A percentile compares a stretch with the other conserved stretches of the same genome.
Conservation (phyloP, 2,797 vertebrate genomes). For the Yasuhikotakia modesta region DNA sequence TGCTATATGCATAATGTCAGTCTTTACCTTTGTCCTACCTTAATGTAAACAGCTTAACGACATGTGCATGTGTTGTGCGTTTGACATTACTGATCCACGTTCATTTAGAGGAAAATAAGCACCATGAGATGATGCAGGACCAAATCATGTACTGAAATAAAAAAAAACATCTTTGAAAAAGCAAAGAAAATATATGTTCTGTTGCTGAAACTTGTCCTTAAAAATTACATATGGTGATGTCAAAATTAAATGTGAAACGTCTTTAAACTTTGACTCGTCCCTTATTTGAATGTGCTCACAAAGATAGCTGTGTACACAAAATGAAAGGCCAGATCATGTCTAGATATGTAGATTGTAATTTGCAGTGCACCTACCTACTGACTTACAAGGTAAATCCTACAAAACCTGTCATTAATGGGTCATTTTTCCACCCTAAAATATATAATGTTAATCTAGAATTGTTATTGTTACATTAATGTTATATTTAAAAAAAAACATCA, state of each 20-base stretch:
- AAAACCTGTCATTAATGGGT: too few relatives aligned
- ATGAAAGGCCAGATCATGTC: background rate
- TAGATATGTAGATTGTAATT: background rate
- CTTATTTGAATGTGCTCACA: background rate
- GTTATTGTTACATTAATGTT: too few relatives aligned
- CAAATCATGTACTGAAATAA: constrained; percentile 84
- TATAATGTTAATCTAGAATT: too few relatives aligned
- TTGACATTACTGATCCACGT: constrained; percentile 73
- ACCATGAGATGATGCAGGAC: constrained; percentile 87
- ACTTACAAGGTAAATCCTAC: too few relatives aligned
- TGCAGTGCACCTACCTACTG: background rate
- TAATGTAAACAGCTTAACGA: constrained; percentile 84
- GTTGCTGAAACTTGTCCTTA: constrained; percentile 89
- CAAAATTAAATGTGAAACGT: constrained; percentile 92
- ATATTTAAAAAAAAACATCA: too few relatives aligned
- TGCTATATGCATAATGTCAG: constrained; percentile 70
- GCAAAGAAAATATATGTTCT: constrained; percentile 77
- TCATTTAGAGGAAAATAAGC: constrained; percentile 73
- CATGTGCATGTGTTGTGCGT: constrained; percentile 92
- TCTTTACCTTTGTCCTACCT: constrained; percentile 82
- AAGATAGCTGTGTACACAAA: background rate
- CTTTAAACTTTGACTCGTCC: constrained; percentile 55
- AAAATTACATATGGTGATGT: constrained; percentile 91
- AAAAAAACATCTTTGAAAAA: constrained; percentile 57
- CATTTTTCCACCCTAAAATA: too few relatives aligned